Percentiles rank a stretch among this genome's conserved stretches.
Conservation (phyloP, 2,797 vertebrate genomes). For the Onychomys arenicola region DNA sequence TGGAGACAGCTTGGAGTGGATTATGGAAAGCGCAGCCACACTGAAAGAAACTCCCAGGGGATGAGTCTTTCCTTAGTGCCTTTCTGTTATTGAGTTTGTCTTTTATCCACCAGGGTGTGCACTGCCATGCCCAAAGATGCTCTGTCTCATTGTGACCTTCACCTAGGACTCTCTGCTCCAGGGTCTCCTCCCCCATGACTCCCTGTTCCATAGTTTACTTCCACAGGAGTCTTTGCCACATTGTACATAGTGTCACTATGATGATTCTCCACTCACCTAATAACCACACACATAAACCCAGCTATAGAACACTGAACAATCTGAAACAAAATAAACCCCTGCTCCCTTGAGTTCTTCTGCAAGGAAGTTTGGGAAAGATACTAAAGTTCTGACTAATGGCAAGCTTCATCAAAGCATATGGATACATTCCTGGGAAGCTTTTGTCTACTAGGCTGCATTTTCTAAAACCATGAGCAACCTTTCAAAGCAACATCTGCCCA, state of each 20-base stretch:
- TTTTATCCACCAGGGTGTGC: not conserved
- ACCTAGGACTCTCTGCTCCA: not conserved
- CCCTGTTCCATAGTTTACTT: not conserved
- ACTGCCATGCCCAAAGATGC: not conserved
- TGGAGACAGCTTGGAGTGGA: not conserved
- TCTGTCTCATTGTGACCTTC: not conserved
- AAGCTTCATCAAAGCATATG: not conserved
- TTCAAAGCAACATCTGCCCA: not conserved
- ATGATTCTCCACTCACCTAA: not conserved
- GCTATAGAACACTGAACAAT: not conserved
- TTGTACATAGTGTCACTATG: not conserved
- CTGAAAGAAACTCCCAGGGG: not conserved
- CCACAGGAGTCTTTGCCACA: not conserved
- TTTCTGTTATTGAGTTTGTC: not conserved
- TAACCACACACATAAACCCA: not conserved
- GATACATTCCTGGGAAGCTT: not conserved
- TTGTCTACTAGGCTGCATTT: not conserved
- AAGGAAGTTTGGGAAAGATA: not conserved
- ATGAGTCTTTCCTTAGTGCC: not conserved
- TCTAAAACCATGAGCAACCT: slow-evolving; percentile 39
- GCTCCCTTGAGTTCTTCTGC: not conserved
- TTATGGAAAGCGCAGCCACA: not conserved
- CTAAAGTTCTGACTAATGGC: no score
- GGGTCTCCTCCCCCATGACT: not conserved
- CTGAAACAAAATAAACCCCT: not conserved